These are phyloP conservation scores for Pristionchus exspectatus DNA, from an alignment of 2,888 invertebrate species.

Conservation along the genomic window DNA sequence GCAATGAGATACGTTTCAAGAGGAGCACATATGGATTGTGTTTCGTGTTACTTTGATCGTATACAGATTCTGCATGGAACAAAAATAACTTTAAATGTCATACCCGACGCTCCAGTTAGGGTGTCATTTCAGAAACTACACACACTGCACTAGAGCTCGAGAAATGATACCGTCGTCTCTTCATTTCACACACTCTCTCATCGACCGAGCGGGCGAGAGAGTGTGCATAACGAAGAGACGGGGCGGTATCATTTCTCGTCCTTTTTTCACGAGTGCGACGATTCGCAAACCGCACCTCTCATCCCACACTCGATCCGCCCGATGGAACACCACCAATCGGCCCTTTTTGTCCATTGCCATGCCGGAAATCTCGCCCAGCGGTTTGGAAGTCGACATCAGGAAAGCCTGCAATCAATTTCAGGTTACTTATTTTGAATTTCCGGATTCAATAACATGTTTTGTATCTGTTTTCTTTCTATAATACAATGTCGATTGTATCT, in stretches of 20 bases:
- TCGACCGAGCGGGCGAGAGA: not conserved
- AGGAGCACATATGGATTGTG: too few species aligned
- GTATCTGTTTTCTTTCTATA: not conserved
- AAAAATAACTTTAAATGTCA: too few species aligned
- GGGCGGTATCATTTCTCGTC: not conserved
- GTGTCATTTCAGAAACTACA: too few species aligned
- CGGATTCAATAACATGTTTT: not conserved
- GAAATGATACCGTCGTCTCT: too few species aligned
- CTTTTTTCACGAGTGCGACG: not conserved
- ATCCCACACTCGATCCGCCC: constrained; percentile 80
- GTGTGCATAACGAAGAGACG: not conserved
- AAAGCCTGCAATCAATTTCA: constrained; percentile 56
- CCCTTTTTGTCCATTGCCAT: constrained; percentile 80
- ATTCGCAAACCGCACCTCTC: constrained; percentile 69
- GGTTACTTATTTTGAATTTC: not conserved
- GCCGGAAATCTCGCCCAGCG: constrained; percentile 78
- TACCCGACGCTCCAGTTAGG: too few species aligned
- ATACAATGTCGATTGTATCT: not conserved
- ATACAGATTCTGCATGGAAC: too few species aligned
- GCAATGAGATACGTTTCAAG: too few species aligned
- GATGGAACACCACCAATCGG: constrained; percentile 81
- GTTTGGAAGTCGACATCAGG: constrained; percentile 60
- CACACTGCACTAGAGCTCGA: not conserved
- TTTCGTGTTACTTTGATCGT: too few species aligned
- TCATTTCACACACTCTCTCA: constrained; percentile 79